Conservation (phyloP, 2,797 vertebrate genomes). For the Denticeps clupeoides region DNA sequence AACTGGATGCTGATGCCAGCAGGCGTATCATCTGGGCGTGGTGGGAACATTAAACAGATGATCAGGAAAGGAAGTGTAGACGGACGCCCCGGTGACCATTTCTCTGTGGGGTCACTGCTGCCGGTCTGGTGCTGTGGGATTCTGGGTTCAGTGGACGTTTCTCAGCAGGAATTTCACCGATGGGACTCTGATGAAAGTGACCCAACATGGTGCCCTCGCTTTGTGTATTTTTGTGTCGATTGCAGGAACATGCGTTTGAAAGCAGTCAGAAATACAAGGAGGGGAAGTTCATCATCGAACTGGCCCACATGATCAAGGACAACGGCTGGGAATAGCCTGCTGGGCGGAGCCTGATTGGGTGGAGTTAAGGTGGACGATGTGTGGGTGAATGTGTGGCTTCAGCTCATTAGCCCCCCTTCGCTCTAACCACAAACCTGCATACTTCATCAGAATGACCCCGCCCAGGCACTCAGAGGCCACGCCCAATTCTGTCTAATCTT, state of each 20-base stretch:
- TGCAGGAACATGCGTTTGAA: slow-evolving; percentile 94
- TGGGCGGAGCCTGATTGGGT: neutral
- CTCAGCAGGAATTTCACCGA: too few relatives aligned
- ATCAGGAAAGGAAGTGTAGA: too few relatives aligned
- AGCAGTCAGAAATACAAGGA: slow-evolving; percentile 99
- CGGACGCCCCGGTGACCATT: too few relatives aligned
- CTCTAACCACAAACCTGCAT: slow-evolving; percentile 16
- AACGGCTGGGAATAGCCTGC: slow-evolving; percentile 91
- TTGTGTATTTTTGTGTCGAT: too few relatives aligned
- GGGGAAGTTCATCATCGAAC: slow-evolving; percentile 99
- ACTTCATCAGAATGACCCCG: neutral
- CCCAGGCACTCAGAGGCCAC: neutral
- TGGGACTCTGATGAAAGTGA: too few relatives aligned
- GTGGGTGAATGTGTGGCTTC: slow-evolving; percentile 60
- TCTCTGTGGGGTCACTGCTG: too few relatives aligned
- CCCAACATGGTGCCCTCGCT: too few relatives aligned
- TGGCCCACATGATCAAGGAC: slow-evolving; percentile 99
- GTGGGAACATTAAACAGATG: too few relatives aligned
- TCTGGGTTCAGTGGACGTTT: too few relatives aligned
- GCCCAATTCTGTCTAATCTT: neutral
- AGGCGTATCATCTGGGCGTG: too few relatives aligned
- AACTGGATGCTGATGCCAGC: too few relatives aligned
- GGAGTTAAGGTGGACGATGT: slow-evolving; percentile 21
- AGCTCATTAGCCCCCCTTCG: slow-evolving; percentile 59
- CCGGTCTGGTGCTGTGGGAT: too few relatives aligned